Conservation (phyloP, 2,797 vertebrate genomes). For the Urosaurus nigricauda region DNA sequence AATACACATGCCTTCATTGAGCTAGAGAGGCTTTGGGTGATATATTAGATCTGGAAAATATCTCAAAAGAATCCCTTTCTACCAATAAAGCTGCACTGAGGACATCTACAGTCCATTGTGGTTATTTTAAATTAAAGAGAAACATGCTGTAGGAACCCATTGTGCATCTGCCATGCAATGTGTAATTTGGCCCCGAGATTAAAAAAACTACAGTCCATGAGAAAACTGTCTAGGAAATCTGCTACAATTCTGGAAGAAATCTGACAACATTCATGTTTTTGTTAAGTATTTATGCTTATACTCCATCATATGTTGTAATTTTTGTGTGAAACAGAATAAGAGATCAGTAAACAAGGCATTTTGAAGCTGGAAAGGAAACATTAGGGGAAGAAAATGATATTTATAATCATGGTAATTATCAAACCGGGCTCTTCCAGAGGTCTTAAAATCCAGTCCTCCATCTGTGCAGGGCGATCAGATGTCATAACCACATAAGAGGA, state of each 20-base stretch:
- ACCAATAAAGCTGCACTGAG: background rate
- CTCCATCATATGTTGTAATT: background rate
- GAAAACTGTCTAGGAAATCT: background rate
- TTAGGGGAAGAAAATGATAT: background rate
- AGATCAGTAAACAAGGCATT: background rate
- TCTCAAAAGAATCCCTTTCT: background rate
- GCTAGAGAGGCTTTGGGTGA: background rate
- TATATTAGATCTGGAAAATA: background rate
- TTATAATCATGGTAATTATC: no score
- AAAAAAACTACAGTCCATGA: background rate
- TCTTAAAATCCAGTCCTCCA: no score
- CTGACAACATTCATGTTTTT: background rate
- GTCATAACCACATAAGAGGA: no score
- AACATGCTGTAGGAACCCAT: background rate
- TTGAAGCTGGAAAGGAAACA: background rate
- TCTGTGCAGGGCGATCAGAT: background rate
- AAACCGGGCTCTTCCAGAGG: no score
- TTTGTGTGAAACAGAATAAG: background rate
- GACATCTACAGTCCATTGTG: background rate
- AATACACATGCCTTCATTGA: background rate
- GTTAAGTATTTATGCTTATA: background rate
- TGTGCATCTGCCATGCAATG: background rate
- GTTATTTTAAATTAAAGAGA: background rate
- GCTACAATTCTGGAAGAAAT: background rate
- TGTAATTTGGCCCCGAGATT: background rate